Evolutionary conservation across 2,888 invertebrate species (phyloP).

Genomic region (Cephalotes varians): DNA sequence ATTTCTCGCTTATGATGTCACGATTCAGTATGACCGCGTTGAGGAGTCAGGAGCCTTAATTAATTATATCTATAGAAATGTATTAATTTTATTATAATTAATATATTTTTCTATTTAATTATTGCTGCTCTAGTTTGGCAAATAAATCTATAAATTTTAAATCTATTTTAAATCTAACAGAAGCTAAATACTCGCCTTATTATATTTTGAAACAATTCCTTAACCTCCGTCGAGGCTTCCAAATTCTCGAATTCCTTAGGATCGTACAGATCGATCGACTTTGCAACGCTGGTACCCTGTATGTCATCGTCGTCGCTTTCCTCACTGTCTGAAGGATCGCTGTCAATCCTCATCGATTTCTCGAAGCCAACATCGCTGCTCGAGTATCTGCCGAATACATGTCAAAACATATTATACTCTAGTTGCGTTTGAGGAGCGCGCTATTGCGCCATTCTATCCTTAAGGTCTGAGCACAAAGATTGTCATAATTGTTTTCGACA

Average conservation of each 20-base stretch:
- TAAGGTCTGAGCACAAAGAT: no score
- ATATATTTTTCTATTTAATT: not conserved
- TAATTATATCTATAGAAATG: slow-evolving; percentile 1
- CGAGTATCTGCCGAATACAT: slow-evolving; percentile 54
- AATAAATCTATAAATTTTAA: not conserved
- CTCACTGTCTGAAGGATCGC: slow-evolving; percentile 83
- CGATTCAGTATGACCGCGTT: no score
- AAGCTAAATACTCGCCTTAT: slow-evolving; percentile 89
- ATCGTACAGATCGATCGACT: slow-evolving; percentile 88
- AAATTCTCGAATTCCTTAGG: slow-evolving; percentile 94
- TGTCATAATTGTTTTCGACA: no score
- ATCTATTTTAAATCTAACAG: no score
- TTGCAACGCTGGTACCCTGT: slow-evolving; percentile 75
- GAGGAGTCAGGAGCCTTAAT: no score
- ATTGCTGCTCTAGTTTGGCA: not conserved
- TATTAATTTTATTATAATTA: slow-evolving; percentile 18
- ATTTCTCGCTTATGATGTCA: no score
- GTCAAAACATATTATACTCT: no score
- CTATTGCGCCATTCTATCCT: no score
- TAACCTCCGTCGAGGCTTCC: slow-evolving; percentile 93
- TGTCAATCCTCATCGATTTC: slow-evolving; percentile 74
- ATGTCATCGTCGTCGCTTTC: slow-evolving; percentile 83
- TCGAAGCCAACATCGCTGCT: slow-evolving; percentile 56
- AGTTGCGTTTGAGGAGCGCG: no score
- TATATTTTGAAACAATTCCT: slow-evolving; percentile 97